Evolutionary conservation across 2,797 vertebrate species (phyloP).

Genomic region (Macrochelys suwanniensis): DNA sequence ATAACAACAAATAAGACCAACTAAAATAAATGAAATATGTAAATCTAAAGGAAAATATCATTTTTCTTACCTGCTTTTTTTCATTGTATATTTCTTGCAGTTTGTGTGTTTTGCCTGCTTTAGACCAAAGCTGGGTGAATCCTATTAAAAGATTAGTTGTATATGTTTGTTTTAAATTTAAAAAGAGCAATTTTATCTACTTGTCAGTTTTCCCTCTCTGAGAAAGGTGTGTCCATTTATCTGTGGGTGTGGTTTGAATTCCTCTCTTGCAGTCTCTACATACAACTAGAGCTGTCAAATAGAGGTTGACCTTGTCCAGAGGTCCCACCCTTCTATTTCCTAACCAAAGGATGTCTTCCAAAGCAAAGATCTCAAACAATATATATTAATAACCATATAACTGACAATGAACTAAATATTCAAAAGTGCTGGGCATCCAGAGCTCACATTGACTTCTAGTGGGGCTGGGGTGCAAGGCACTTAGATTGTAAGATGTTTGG

Average conservation of each 20-base stretch:
- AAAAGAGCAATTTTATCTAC: neutral
- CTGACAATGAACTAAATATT: neutral
- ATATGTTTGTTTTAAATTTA: neutral
- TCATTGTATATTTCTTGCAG: neutral
- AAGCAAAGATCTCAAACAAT: neutral
- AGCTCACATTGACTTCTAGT: neutral
- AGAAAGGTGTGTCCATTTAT: neutral
- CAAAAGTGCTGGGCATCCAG: neutral
- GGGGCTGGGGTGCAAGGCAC: neutral
- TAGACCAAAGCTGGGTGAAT: neutral
- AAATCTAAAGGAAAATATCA: neutral
- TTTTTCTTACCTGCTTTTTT: neutral
- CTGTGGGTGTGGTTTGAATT: neutral
- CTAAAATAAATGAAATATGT: neutral
- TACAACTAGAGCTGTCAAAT: neutral
- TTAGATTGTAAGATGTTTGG: neutral
- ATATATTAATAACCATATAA: neutral
- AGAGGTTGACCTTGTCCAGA: neutral
- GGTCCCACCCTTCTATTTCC: neutral
- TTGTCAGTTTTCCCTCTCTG: neutral
- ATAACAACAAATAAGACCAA: neutral
- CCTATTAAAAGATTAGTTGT: neutral
- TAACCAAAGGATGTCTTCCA: neutral
- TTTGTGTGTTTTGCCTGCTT: neutral
- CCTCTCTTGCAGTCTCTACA: neutral